phyloP scores from a whole-genome alignment of 2,888 invertebrate genomes.

The Microctonus brassicae region DNA sequence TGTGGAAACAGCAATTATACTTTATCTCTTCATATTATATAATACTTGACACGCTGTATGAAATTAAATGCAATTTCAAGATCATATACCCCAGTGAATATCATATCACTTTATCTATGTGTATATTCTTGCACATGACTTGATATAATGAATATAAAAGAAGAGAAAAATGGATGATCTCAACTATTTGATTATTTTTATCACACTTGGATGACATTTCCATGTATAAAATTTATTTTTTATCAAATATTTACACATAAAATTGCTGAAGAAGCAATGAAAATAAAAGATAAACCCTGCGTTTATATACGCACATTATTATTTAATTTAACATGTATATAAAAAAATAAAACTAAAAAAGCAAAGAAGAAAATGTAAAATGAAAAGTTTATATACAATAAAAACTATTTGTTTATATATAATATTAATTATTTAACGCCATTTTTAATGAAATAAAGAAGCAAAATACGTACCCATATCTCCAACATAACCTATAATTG shows the following conservation, averaged over 20 bases:
- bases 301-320: too few species aligned
- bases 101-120: neutral
- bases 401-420: too few species aligned
- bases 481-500: too few species aligned
- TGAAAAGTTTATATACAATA: too few species aligned
- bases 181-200: neutral
- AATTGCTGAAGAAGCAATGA: too few species aligned
- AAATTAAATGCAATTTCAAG: neutral
- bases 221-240: neutral
- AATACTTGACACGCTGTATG: neutral
- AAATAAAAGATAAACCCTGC: too few species aligned
- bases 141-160: neutral
- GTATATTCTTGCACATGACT: neutral
- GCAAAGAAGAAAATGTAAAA: neutral
- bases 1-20: neutral
- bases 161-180: neutral
- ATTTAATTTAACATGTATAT: too few species aligned
- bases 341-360: too few species aligned
- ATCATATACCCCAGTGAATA: neutral
- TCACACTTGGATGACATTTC: neutral
- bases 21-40: neutral
- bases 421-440: neutral
- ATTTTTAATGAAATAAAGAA: neutral
- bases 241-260: too few species aligned
- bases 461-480: too few species aligned